Evolutionary conservation across 2,888 invertebrate species (phyloP), one percentile per base, ranked within the genome.

Genomic region (Drosophila incognita): DNA sequence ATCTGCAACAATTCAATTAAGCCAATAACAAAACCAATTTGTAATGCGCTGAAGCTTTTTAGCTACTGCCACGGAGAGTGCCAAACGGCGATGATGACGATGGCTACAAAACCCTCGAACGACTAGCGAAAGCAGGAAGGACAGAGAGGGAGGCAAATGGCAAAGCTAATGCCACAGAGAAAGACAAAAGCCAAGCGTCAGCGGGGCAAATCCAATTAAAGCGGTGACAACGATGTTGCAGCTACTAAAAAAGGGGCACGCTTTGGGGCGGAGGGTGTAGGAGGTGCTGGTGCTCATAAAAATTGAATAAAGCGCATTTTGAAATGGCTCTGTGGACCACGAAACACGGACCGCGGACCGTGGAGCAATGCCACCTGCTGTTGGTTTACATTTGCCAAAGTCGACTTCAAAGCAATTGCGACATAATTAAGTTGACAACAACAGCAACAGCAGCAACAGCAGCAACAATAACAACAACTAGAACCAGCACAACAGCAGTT

Each of bases 361-460:
- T 40, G 58, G 57, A 58, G 81, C 78, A 77, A 78, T 78, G 79
- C 79, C 74, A 74, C 77, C 78, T 74, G 83, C 76, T 78, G 77
- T 68, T 79, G 78, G 69, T 71, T 82, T 78, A 78, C 82, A 75
- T 82, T 83, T 78, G 82, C 89, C 74, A 77, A 86, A 86, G 87
- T 87, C 74, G 83, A 89, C 85, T 86, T 86, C 89, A 89, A 86
- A 86, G 85, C 85, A 87, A 89, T 86, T 86, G 85, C 85, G 89
- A 89, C 85, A 86, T 86, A 86, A 86, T 86, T 86, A 86, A 86
- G 84, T 86, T 89, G 85, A 85, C 89, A 83, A 87, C 89, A 88
- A 81, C 83, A 82, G 35, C 79, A 72, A 13, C 82, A 69, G 56
- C 69, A 69, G 59, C 65, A 73, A 49, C 59, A 74, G 3, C 21